These are phyloP conservation scores for Crotalus horridus DNA, from an alignment of 2,113 vertebrate genomes.

Conservation along the genomic window DNA sequence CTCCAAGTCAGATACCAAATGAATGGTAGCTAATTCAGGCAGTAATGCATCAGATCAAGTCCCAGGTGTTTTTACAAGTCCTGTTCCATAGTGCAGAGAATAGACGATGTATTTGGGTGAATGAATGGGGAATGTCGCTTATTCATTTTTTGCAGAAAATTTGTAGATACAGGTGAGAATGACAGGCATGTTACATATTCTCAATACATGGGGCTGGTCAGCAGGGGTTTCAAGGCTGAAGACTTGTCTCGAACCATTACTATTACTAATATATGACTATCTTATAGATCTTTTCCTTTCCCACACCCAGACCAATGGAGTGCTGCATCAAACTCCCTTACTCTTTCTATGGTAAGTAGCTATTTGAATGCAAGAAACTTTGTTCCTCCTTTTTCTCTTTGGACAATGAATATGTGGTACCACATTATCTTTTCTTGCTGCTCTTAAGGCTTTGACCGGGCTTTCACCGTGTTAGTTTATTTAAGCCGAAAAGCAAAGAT, in stretches of 20 bases:
- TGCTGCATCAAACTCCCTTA: background rate
- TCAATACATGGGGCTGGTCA: background rate
- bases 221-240: background rate
- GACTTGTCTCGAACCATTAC: background rate
- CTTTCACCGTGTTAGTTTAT: slow-evolving; percentile 4
- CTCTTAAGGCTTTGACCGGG: background rate
- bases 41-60: background rate
- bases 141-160: no score
- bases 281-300: background rate
- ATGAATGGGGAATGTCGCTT: background rate
- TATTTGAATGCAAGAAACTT: background rate
- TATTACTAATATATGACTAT: background rate
- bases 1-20: background rate
- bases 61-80: background rate
- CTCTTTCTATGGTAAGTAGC: background rate
- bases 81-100: background rate
- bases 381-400: background rate
- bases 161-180: background rate
- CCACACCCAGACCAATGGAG: background rate
- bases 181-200: background rate
- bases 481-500: background rate
- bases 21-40: background rate
- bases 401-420: background rate
- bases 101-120: background rate
- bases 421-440: background rate